These are phyloP conservation scores for Nylanderia fulva DNA, from an alignment of 1,140 invertebrate species.

Conservation along the genomic window DNA sequence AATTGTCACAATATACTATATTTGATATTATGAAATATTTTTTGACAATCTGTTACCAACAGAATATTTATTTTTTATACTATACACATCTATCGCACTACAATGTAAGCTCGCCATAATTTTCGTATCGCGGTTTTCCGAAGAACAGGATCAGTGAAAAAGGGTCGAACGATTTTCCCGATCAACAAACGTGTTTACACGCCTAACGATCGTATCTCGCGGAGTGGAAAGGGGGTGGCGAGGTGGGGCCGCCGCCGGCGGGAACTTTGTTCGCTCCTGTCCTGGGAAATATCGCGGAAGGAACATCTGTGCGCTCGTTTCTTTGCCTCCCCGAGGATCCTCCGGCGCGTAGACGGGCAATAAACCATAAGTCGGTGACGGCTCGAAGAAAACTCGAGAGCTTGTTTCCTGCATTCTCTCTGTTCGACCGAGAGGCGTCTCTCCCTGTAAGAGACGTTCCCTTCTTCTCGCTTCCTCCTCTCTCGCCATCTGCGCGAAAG, in stretches of 20 bases:
- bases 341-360: constrained; percentile 70
- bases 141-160: background rate
- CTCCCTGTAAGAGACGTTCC: background rate
- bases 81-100: background rate
- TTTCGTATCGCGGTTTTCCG: constrained; percentile 46
- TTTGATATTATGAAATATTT: too few species aligned
- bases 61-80: too few species aligned
- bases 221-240: constrained; percentile 34
- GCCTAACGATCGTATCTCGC: constrained; percentile 52
- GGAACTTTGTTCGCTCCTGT: constrained; percentile 69
- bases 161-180: constrained; percentile 47
- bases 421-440: constrained; percentile 29
- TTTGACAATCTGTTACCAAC: background rate
- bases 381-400: constrained; percentile 71
- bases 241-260: constrained; percentile 6
- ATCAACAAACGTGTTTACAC: constrained; percentile 61
- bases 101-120: constrained; percentile 8
- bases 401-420: constrained; percentile 65
- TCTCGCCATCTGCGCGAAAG: constrained; percentile 43
- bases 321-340: constrained; percentile 70
- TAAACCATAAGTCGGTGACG: constrained; percentile 77
- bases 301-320: constrained; percentile 76
- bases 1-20: too few species aligned
- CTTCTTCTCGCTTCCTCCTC: background rate
- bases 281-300: constrained; percentile 74